Base-by-base conservation (phyloP, 1,140 invertebrate genomes). In the Leptinotarsa texana region DNA sequence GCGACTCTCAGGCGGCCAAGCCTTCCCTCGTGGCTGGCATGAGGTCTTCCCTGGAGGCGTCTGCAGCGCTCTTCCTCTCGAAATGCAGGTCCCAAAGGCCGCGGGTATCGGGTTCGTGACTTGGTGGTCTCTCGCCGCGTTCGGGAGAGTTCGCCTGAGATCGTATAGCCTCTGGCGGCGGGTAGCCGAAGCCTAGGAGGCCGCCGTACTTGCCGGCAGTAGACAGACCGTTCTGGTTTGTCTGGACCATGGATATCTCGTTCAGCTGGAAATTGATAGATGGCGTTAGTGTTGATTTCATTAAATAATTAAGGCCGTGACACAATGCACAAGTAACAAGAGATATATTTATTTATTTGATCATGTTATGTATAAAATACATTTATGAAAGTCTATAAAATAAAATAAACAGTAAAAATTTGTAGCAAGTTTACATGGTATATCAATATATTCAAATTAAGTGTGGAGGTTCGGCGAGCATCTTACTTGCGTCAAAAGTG, bases 161-260 rank as follows among this genome's bases (percentile, higher is more conserved):
- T 33, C 81, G 70, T 85, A 73, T 84, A 85, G 79, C 74, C 24
- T 84, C 82, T 63, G 78, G 84, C 21, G 84, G 84, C 4, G 88
- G 87, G 27, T 88, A 88, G 13, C 88, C 88, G 81, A 89, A 89
- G 2, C 88, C 88, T 17, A 90, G 81, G 5, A 89, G 82, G n/a
- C 87, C 87, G 15, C 88, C 86, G 80, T 89, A 89, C 79, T 89
- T 89, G 18, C 87, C 84, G 6, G 84, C 81, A 18, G 79, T 82
- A 1, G 81, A 83, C 67, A 89, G 84, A 18, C 89, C 89, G 80
- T 90, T 90, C 75, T 87, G 88, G 76, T 85, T 87, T 75, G 88
- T 87, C 77, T 89, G 88, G 76, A 89, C 88, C 74, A 89, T 88
- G 69, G 88, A 89, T 83, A 90, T 89, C 82, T 90, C 88, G 84